phyloP scores from a whole-genome alignment of 1,140 invertebrate species.

The Trichogramma pretiosum region DNA sequence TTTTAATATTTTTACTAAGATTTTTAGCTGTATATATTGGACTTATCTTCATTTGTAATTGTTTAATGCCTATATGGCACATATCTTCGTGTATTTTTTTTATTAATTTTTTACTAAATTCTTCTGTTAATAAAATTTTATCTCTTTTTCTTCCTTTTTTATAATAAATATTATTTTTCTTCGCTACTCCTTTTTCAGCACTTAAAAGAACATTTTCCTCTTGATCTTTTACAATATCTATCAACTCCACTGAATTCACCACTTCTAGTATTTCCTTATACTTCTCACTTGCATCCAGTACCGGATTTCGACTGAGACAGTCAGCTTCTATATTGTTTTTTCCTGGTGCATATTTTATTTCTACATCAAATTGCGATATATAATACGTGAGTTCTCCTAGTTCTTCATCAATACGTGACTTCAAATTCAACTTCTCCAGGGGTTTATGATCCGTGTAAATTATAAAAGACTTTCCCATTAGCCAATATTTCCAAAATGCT shows the following conservation, averaged over 20 bases:
- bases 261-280: neutral
- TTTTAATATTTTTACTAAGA: slow-evolving; percentile 9
- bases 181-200: too few species aligned
- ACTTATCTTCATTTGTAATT: slow-evolving; percentile 13
- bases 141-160: too few species aligned
- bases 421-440: neutral
- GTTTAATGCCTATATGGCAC: slow-evolving; percentile 1
- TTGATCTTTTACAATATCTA: neutral
- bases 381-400: neutral
- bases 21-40: slow-evolving; percentile 15
- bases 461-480: neutral
- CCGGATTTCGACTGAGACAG: neutral
- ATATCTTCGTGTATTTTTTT: neutral
- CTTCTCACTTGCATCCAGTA: neutral
- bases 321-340: neutral
- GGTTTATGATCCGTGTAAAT: neutral
- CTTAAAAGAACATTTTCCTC: neutral
- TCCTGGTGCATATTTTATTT: neutral
- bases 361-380: neutral
- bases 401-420: neutral
- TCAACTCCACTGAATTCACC: neutral
- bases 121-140: too few species aligned
- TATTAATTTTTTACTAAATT: too few species aligned
- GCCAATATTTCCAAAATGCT: slow-evolving; percentile 3
- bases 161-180: too few species aligned